Conservation (phyloP, 2,113 vertebrate species). For the Urocolius indicus region DNA sequence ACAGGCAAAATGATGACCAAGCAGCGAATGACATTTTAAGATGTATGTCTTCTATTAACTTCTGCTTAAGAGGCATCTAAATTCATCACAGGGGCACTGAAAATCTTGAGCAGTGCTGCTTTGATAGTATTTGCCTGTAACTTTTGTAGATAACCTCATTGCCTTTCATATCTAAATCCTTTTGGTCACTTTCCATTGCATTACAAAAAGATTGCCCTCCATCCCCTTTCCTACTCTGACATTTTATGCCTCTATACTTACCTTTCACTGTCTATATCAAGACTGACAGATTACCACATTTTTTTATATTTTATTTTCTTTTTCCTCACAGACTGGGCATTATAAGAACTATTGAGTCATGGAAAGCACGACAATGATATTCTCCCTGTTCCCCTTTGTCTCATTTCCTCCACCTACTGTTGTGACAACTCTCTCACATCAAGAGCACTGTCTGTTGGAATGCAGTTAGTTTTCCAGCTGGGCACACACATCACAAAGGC, state of each 20-base stretch:
- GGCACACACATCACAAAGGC: accelerated
- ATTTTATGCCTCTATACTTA: neutral
- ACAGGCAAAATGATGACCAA: neutral
- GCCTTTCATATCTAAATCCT: neutral
- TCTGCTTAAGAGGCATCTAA: neutral
- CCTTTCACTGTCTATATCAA: neutral
- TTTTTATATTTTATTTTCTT: neutral
- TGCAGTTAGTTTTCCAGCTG: neutral
- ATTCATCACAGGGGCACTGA: neutral
- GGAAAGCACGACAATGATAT: neutral
- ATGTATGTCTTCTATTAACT: neutral
- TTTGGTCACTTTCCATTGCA: neutral
- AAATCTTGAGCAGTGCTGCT: neutral
- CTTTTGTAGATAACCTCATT: neutral
- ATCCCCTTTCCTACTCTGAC: neutral
- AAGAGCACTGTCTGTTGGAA: neutral
- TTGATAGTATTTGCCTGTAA: neutral
- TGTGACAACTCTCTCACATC: neutral
- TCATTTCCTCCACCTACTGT: neutral
- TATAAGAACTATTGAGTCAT: neutral
- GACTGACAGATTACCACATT: neutral
- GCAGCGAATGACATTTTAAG: neutral
- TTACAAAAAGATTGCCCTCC: neutral
- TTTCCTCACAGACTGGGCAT: neutral
- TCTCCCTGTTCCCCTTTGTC: neutral